Base-by-base conservation (phyloP, 2,888 invertebrate genomes). In the Bombyx huttoni region DNA sequence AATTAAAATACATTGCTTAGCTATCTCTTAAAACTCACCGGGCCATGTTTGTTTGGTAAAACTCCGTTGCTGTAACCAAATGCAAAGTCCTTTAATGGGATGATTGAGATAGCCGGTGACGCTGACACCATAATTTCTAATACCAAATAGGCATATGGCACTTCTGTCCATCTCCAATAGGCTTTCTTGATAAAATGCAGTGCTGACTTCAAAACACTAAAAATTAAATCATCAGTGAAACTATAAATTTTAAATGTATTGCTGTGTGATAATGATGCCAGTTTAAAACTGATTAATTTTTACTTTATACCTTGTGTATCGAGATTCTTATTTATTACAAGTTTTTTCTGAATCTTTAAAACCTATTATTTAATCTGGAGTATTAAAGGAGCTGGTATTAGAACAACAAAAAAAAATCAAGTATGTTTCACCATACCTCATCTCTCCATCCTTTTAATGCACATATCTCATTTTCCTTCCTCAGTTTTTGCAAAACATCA, bases 31-130 rank as follows among this genome's bases (percentile, higher is more conserved):
- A 6, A 48, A 58, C 61, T 71, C 73, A 87, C 95, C 96, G 56
- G 98, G 98, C 95, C 97, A 98, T 47, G 98, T 98, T 81, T 96
- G 96, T 87, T 98, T 98, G 51, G 94, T 96, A 57, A 93, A 91
- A 60, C 97, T 95, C 67, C 98, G 90, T 73, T 95, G 94, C 77
- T 97, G 98, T 66, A 98, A 89, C 98, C 98, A 98, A 71, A 97
- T 91, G 81, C 96, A 96, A 48, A 97, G 84, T 7, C 97, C 96
- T 78, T 93, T 93, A 51, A 92, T 92, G 45, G 95, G 95, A 81
- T 96, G 94, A 71, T 91, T 91, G 51, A 96, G 94, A 79, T 95
- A 98, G 12, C 98, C 98, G 77, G 96, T 98, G 54, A 98, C 96
- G 76, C 97, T 97, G 52, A 97, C 96, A 24, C 98, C 98, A 82